Conservation (phyloP, 2,888 invertebrate species). For the Diarsia brunnea region DNA sequence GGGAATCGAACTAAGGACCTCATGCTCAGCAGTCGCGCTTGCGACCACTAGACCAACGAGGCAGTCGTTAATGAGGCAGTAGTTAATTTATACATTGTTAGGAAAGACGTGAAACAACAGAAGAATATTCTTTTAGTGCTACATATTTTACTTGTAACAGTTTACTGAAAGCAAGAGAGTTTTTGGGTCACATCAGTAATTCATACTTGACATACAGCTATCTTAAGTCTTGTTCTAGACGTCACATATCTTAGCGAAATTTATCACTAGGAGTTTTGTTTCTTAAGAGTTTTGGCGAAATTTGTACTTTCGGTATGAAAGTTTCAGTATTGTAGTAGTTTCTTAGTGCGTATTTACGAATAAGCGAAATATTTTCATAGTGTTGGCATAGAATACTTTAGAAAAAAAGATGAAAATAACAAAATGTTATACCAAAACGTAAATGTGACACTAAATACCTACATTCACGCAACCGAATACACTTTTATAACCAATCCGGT, state of each 20-base stretch:
- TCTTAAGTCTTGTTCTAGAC: conserved; percentile 36
- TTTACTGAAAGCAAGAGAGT: neutral
- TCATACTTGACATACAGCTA: conserved; percentile 41
- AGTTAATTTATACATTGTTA: conserved; percentile 15
- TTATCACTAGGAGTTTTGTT: conserved; percentile 32
- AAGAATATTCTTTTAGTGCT: conserved; percentile 2
- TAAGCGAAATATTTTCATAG: neutral
- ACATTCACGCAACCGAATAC: neutral
- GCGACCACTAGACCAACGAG: too few relatives aligned
- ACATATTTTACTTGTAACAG: conserved; percentile 16
- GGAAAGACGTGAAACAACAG: neutral
- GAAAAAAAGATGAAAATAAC: neutral
- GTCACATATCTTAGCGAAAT: conserved; percentile 33
- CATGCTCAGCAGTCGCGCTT: too few relatives aligned
- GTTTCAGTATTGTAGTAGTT: neutral
- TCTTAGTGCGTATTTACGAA: neutral
- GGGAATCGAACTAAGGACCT: too few relatives aligned
- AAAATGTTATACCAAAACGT: neutral
- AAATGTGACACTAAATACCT: neutral
- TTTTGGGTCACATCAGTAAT: conserved; percentile 54
- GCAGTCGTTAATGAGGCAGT: too few relatives aligned
- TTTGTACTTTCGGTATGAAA: neutral
- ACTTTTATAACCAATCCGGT: conserved; percentile 6
- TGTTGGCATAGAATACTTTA: neutral
- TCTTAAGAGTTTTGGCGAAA: conserved; percentile 12